Conservation (phyloP, 2,797 vertebrate genomes). For the Poeciliopsis paucimaculata region DNA sequence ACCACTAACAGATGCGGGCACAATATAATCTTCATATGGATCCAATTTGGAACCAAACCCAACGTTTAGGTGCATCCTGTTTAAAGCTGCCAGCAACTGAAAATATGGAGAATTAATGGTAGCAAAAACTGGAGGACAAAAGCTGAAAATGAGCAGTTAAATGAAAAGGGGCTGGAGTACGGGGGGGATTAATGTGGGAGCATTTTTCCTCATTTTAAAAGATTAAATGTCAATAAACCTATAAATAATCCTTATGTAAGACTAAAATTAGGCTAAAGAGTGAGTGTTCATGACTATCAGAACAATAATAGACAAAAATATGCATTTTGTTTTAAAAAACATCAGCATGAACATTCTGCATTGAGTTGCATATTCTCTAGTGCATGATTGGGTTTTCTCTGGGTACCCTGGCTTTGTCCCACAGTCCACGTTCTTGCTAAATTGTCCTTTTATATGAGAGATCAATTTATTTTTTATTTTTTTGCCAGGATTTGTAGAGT, state of each 20-base stretch:
- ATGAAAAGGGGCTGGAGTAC: slow-evolving; percentile 9
- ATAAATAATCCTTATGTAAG: not conserved
- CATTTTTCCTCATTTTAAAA: slow-evolving; percentile 15
- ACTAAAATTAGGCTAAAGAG: not conserved
- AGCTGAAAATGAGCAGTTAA: slow-evolving; percentile 48
- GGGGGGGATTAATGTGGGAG: slow-evolving; percentile 3
- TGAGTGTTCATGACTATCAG: not conserved
- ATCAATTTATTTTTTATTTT: not conserved
- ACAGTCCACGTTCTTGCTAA: not conserved
- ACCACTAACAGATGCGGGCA: slow-evolving; percentile 78
- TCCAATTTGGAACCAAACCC: slow-evolving; percentile 73
- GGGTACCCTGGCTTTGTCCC: not conserved
- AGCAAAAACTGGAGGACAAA: slow-evolving; percentile 39
- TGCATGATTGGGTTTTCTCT: not conserved
- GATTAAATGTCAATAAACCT: slow-evolving; percentile 22
- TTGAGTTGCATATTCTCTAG: not conserved
- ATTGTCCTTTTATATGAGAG: not conserved
- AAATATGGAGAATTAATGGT: slow-evolving; percentile 54
- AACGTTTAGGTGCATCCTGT: slow-evolving; percentile 67
- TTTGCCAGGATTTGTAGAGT: not conserved
- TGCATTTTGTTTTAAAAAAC: not conserved
- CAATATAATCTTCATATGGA: slow-evolving; percentile 80
- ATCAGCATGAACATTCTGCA: not conserved
- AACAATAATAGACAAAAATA: not conserved
- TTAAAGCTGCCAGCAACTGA: slow-evolving; percentile 62